Evolutionary conservation across 2,888 invertebrate genomes (phyloP), one percentile per base, ranked within the genome.

Genomic region (Biston stratarius): DNA sequence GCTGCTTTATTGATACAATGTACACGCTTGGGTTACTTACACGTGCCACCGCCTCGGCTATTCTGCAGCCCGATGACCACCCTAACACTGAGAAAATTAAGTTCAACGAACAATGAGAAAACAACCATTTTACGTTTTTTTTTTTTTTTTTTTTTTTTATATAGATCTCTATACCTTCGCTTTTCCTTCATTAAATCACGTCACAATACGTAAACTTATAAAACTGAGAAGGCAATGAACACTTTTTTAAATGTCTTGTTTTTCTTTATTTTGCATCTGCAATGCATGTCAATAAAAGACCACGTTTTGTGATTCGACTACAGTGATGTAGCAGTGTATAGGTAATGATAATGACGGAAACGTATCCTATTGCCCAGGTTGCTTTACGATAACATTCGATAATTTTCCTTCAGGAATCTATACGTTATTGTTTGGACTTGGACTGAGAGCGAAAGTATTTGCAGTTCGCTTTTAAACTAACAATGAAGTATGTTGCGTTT

Each of bases 1-100:
- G 44, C 57, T 64, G 72, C 66, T 73, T 71, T 81, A 78, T 83
- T 83, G 77, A 77, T 76, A 78, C 70, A 79, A 72, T 75, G 76
- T 75, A 77, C 78, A 77, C 70, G 67, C 73, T 77, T 69, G 67
- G 70, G 70, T 76, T 77, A 76, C 74, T 73, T 48, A 56, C 65
- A 58, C 57, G 52, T 15, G 61, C 49, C 51, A 57, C 53, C 52
- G 38, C 3, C 6, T 38, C 38, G 56, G 57, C 15, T 76, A 77
- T 75, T 77, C 79, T 75, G 71, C 72, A 74, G 69, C 58, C 69
- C 55, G 64, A 74, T 70, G 57, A 71, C 62, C 58, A 63, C 62
- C 63, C 60, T 52, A 59, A 59, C 64, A 67, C 69, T n/a, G n/a
- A 64, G 66, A 65, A 64, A 67, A 67, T 59, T 59, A 71, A 47